Evolutionary conservation across 2,888 invertebrate species (phyloP).

Genomic region (Tiliacea aurago): DNA sequence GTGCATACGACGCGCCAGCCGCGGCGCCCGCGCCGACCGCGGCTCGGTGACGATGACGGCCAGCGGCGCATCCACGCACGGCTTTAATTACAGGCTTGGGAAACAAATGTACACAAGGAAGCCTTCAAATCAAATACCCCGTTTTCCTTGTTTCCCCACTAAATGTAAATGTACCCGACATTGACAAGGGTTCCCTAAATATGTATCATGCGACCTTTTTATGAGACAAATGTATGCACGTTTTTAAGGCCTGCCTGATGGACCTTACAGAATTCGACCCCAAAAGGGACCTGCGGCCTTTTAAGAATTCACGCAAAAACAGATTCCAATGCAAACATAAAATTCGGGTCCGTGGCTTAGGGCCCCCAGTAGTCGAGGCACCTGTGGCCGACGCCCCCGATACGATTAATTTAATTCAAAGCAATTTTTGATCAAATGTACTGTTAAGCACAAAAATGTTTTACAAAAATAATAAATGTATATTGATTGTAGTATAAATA

Average conservation of each 20-base stretch:
- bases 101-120: conserved; percentile 39
- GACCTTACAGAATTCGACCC: conserved; percentile 49
- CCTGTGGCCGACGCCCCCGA: no score
- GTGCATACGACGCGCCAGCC: conserved; percentile 42
- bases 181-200: conserved; percentile 78
- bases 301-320: conserved; percentile 52
- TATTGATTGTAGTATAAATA: no score
- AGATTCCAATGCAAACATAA: conserved; percentile 32
- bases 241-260: conserved; percentile 60
- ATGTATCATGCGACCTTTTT: conserved; percentile 69
- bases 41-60: conserved; percentile 39
- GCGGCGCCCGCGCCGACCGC: conserved; percentile 15
- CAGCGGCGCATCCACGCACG: conserved; percentile 39
- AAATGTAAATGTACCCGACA: conserved; percentile 71
- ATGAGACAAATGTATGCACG: conserved; percentile 65
- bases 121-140: conserved; percentile 27
- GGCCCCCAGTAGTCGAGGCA: no score
- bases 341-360: no score
- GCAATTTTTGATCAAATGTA: no score
- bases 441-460: no score
- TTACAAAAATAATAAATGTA: no score
- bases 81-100: conserved; percentile 41
- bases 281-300: conserved; percentile 39
- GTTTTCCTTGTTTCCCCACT: conserved; percentile 45
- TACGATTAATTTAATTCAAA: no score